Evolutionary conservation across 1,140 invertebrate genomes (phyloP), one percentile per base, ranked within the genome.

Genomic region (Saccostrea cuccullata): DNA sequence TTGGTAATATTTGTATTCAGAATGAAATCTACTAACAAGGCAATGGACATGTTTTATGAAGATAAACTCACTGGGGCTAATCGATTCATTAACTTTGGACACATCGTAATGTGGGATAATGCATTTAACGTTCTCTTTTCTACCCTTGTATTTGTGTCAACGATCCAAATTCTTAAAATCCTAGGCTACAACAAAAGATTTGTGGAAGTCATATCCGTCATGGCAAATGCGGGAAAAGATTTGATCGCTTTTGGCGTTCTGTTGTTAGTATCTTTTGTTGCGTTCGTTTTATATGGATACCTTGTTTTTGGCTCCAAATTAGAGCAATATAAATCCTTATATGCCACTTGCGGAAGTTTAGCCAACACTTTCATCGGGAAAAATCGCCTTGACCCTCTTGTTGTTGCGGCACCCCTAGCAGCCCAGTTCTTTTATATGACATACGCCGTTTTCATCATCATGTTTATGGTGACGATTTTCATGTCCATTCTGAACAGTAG

Each of bases 381-480:
- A 93, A 97, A 97, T 93, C 96, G 97, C 92, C 97, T 97, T 91
- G 94, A 96, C 58, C 95, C 96, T 17, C 96, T 98, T 23, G 96
- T 97, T 92, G 93, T 95, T 26, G 96, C 97, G 0, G 96, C 97
- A 94, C 95, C 96, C 84, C 92, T 97, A 23, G 93, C 97, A 47
- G 97, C 97, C 9, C 97, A 97, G 20, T 96, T 97, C 40, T 97
- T 96, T 93, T 97, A 97, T 92, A 91, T 97, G 2, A 95, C 96
- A 2, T 97, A 97, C 89, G 97, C 97, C 23, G 96, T 98, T 92
- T 96, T 97, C 87, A 97, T 97, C 0, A 97, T 97, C 93, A 97
- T 97, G 91, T 96, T 97, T 73, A 92, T 97, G 40, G 92, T 97
- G 95, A 97, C 97, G 90, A 97, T 97, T 97, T 97, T 97, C 91